Conservation (phyloP, 2,113 vertebrate genomes). For the Otocyon megalotis region DNA sequence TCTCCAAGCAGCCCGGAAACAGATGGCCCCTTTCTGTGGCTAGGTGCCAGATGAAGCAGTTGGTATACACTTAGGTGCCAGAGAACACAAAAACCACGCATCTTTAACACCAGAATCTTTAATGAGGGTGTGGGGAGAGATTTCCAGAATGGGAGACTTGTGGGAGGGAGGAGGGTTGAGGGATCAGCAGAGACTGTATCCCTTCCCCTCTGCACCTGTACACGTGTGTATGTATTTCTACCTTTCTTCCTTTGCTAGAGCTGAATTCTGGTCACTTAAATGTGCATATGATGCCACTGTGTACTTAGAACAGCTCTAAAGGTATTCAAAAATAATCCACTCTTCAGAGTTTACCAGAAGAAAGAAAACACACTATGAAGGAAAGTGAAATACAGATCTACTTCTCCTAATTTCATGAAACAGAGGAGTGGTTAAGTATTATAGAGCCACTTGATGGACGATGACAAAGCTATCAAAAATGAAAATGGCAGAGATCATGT, state of each 20-base stretch:
- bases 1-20: constrained; percentile 41
- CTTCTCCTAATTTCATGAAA: constrained; percentile 39
- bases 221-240: not conserved
- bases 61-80: constrained; percentile 68
- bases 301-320: constrained; percentile 16
- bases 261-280: constrained; percentile 9
- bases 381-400: not conserved
- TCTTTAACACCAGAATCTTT: constrained; percentile 15
- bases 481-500: constrained; percentile 32
- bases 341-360: constrained; percentile 32
- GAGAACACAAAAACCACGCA: constrained; percentile 59
- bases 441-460: not conserved
- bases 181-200: not conserved
- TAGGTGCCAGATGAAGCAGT: constrained; percentile 56
- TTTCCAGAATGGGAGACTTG: not conserved
- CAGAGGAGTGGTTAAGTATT: constrained; percentile 2
- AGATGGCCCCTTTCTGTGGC: constrained; percentile 74
- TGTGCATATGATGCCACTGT: not conserved
- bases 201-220: not conserved
- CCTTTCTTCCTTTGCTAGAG: not conserved
- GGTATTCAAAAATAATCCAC: not conserved
- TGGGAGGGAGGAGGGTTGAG: not conserved
- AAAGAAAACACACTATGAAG: not conserved
- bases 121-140: not conserved
- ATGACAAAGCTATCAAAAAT: constrained; percentile 37